These are phyloP conservation scores for Marmota monax DNA, from an alignment of 2,113 vertebrate species.

Conservation along the genomic window DNA sequence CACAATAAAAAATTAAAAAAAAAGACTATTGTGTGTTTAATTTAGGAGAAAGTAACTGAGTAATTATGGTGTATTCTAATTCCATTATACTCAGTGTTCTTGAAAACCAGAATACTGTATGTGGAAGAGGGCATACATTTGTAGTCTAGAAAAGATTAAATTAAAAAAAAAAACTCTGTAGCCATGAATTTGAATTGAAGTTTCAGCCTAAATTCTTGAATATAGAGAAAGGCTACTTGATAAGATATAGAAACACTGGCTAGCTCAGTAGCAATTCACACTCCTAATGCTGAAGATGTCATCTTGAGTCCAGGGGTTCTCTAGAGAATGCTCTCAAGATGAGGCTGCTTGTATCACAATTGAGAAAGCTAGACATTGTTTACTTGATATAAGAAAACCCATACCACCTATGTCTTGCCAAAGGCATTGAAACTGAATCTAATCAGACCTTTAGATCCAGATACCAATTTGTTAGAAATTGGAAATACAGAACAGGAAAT, in stretches of 20 bases:
- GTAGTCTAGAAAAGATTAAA: not conserved
- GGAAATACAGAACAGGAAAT: not conserved
- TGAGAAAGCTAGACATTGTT: not conserved
- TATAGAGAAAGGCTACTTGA: not conserved
- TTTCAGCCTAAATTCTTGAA: not conserved
- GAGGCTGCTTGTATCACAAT: not conserved
- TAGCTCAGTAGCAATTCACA: not conserved
- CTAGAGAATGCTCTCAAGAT: not conserved
- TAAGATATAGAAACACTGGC: not conserved
- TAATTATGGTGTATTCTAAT: not conserved
- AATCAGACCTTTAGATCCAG: too few relatives aligned
- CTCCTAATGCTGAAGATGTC: not conserved
- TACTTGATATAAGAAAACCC: too few relatives aligned
- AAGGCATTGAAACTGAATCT: too few relatives aligned
- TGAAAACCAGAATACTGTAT: not conserved
- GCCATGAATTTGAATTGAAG: not conserved
- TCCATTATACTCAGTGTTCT: not conserved
- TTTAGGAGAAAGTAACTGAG: not conserved
- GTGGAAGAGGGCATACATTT: not conserved
- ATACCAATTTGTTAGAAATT: not conserved
- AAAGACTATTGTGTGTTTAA: not conserved
- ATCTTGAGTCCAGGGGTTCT: not conserved
- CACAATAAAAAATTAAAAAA: too few relatives aligned
- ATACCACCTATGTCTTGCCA: too few relatives aligned
- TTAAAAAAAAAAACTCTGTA: not conserved